Conservation (phyloP, 2,797 vertebrate species). For the Peromyscus nudipes region DNA sequence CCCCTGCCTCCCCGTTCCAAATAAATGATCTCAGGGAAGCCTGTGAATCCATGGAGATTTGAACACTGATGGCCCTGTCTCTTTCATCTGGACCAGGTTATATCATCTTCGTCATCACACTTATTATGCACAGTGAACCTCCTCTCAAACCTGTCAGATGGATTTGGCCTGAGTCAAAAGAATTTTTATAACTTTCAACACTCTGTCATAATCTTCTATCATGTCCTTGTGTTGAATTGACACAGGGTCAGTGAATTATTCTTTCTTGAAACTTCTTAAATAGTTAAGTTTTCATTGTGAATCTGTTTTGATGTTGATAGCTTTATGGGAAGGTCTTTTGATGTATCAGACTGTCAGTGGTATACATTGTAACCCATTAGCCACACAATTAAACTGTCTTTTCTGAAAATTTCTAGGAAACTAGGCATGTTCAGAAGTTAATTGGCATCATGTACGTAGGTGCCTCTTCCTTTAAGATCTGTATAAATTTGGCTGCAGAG, state of each 20-base stretch:
- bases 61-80: background rate
- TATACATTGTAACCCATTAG: slow-evolving; percentile 31
- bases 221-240: slow-evolving; percentile 9
- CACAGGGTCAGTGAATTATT: background rate
- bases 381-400: slow-evolving; percentile 27
- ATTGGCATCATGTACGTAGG: background rate
- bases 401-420: slow-evolving; percentile 70
- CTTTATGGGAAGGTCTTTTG: background rate
- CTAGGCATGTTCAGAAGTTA: slow-evolving; percentile 47
- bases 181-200: slow-evolving; percentile 13
- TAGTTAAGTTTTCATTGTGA: background rate
- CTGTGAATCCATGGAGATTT: background rate
- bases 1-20: background rate
- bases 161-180: background rate
- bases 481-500: slow-evolving; percentile 25
- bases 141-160: background rate
- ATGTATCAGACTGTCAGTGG: background rate
- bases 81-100: background rate
- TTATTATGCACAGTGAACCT: background rate
- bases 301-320: background rate
- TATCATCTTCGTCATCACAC: background rate
- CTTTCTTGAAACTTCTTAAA: slow-evolving; percentile 46
- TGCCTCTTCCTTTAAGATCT: slow-evolving; percentile 11
- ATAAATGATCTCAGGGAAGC: background rate
- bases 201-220: slow-evolving; percentile 15